Evolutionary conservation across 2,888 invertebrate species (phyloP), one percentile per base, ranked within the genome.

Genomic region (Lobophora halterata): DNA sequence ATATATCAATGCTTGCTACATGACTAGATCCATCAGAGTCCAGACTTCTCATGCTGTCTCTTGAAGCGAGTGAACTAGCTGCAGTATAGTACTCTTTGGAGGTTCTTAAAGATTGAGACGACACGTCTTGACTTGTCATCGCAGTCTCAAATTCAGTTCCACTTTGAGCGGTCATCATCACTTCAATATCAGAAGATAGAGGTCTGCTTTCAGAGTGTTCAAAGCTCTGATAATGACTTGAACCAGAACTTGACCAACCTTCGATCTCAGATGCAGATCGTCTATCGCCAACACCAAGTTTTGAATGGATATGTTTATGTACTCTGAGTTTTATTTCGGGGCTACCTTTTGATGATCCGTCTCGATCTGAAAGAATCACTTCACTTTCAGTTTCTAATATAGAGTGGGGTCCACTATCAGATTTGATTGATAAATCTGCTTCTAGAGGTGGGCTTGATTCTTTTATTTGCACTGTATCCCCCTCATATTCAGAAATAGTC

Each of bases 21-120:
- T 96, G 94, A 8, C 95, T 96, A 0, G 96, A 96, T 50, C 94
- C 95, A 75, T 96, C 93, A 1, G 96, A 97, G 65, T 96, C 95
- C 23, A 97, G 85, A 41, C 96, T 96, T 67, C 93, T 95, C 93
- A 96, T 95, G 47, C 96, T 96, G 66, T 95, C 96, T 56, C 94
- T 91, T 0, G 96, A 96, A 66, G 96, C 95, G 43, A 96, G 82
- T n/a, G 95, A 94, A 61, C 95, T 95, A 1, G 92, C 92, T 0
- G 97, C 97, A 29, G 96, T 96, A 19, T 92, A 92, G 68, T 95
- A 97, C 59, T 97, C 96, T 50, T 93, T 93, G 0, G 95, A 95
- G 8, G 94, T 94, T 40, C 93, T 87, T 31, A 91, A 80, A 0
- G 93, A 93, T 30, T 90, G 89, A 1, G 91, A 90, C 3, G 95